Base-by-base conservation (phyloP, 2,797 vertebrate genomes). In the Falco biarmicus region DNA sequence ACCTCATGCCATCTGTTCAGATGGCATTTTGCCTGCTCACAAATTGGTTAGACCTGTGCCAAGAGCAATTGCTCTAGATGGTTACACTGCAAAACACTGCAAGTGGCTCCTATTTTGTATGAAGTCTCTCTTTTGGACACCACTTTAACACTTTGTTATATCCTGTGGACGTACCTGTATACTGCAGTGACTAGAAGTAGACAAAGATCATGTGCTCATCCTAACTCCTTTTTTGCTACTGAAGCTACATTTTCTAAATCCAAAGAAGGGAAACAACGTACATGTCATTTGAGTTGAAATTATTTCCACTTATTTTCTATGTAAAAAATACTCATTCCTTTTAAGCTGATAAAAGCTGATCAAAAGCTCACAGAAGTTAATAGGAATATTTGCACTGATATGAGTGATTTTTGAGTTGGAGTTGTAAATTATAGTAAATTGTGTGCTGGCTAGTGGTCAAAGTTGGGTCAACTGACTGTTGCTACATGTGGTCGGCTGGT, bases 21-120 rank as follows among this genome's bases (percentile, higher is more conserved):
- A 97, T 98, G 98, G 98, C 98, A 69, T 84, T 75, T 41, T 98
- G 97, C 98, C 98, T 94, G 57, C 93, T 97, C 97, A 95, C 97
- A 97, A 98, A 97, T 98, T 98, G 97, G 97, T 96, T 95, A 98
- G 95, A 96, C 95, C 87, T 96, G 95, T 98, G 98, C 98, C 98
- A 98, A 96, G 91, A 98, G 97, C 96, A 97, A 98, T 97, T 98
- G 97, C 97, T 98, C 91, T 98, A 95, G 93, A 95, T 97, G 87
- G 97, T 96, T 98, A 83, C 95, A 95, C 86, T 94, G 92, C 94
- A 97, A 97, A 97, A 97, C 95, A 96, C 96, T 96, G 93, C 79
- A 97, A 96, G 97, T 94, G 90, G 54, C 70, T 97, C 92, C 90
- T 96, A 63, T 97, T 96, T 96, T 97, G 83, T 95, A 93, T 1